Percentiles rank a stretch among this genome's conserved stretches.
These are phyloP conservation scores for Oostethus manadensis DNA, from an alignment of 2,113 vertebrate genomes.

Conservation along the genomic window DNA sequence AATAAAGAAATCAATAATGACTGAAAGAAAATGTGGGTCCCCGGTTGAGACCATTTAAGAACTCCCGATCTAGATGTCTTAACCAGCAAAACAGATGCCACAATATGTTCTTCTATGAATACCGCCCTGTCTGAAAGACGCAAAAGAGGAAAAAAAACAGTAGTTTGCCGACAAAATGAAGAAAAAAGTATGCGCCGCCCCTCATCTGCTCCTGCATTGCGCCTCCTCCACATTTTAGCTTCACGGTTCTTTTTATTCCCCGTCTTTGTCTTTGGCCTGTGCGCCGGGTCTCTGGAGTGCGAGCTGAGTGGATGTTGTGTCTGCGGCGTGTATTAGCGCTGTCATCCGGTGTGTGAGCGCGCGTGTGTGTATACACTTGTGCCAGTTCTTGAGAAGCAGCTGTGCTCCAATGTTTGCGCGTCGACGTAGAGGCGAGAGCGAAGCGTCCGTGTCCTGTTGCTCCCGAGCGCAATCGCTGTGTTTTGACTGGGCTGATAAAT, in stretches of 20 bases:
- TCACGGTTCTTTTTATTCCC: slow-evolving; percentile 21
- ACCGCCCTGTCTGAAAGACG: no score
- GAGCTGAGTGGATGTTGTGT: slow-evolving; percentile 61
- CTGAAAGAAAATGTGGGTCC: no score
- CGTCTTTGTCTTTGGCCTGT: slow-evolving; percentile 27
- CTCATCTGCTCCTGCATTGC: background rate
- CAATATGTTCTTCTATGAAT: no score
- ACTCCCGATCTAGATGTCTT: no score
- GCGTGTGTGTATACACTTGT: slow-evolving; percentile 11
- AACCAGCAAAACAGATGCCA: no score
- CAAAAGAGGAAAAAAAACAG: no score
- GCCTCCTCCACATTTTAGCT: background rate
- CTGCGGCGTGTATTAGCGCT: slow-evolving; percentile 55
- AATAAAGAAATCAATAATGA: no score
- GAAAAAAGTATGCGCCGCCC: no score
- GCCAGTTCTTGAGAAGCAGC: slow-evolving; percentile 65
- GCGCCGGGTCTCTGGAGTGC: slow-evolving; percentile 35
- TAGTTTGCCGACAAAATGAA: no score
- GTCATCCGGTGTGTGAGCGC: slow-evolving; percentile 30
- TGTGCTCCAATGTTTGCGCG: slow-evolving; percentile 51
- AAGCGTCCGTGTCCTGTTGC: slow-evolving; percentile 43
- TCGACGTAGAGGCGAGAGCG: slow-evolving; percentile 43
- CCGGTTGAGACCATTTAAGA: no score
- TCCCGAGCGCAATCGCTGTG: slow-evolving; percentile 43
- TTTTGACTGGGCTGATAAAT: slow-evolving; percentile 57